Conservation (phyloP, 2,113 vertebrate species). For the Anolis sagrei region DNA sequence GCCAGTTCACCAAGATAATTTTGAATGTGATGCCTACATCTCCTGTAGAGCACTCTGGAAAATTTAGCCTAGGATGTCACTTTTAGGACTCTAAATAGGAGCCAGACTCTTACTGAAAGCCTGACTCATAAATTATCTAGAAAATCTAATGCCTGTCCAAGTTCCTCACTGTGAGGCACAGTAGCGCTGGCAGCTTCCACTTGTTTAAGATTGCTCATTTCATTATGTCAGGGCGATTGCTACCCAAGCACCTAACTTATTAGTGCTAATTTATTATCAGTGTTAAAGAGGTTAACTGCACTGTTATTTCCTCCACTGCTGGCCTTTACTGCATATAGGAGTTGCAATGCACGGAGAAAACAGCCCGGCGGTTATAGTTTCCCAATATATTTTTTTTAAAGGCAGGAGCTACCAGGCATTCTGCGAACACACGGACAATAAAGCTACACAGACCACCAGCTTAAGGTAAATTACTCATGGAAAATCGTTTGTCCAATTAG, state of each 20-base stretch:
- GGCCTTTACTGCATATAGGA: constrained; percentile 66
- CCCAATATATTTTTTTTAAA: constrained; percentile 70
- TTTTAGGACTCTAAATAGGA: constrained; percentile 48
- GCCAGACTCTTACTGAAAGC: constrained; percentile 46
- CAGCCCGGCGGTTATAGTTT: constrained; percentile 54
- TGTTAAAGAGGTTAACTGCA: constrained; percentile 76
- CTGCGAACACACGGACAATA: constrained; percentile 52
- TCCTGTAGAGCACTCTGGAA: constrained; percentile 54
- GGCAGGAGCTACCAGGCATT: constrained; percentile 43
- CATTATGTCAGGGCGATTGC: constrained; percentile 71
- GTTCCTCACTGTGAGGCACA: constrained; percentile 13
- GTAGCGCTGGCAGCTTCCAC: constrained; percentile 49
- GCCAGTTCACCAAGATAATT: no score
- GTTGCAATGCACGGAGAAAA: constrained; percentile 55
- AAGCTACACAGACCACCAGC: constrained; percentile 14
- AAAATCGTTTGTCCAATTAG: constrained; percentile 33
- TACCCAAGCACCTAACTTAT: constrained; percentile 71
- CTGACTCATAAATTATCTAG: constrained; percentile 44
- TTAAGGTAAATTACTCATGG: constrained; percentile 41
- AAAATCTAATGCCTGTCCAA: constrained; percentile 23
- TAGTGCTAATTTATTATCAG: constrained; percentile 77
- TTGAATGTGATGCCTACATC: not conserved
- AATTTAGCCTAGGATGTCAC: constrained; percentile 34
- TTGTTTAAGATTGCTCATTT: constrained; percentile 64
- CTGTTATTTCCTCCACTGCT: constrained; percentile 76